Base-by-base conservation (phyloP, 2,888 invertebrate genomes). In the Craniophora ligustri region DNA sequence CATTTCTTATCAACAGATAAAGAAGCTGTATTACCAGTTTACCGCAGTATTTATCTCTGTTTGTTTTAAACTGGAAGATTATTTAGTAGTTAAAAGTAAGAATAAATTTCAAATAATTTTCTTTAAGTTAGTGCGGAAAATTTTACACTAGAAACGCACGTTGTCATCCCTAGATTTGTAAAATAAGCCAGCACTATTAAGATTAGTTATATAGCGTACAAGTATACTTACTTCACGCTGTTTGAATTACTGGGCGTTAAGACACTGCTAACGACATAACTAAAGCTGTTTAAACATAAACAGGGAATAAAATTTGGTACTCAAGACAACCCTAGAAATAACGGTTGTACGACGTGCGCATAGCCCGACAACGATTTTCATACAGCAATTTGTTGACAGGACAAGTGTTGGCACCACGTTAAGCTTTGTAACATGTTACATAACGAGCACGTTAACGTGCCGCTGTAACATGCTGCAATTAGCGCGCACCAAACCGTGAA, bases 401-500 rank as follows among this genome's bases (percentile, higher is more conserved):
- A 42, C 40, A 51, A 19, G 44, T 67, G 67, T 71, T 64, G 44
- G 68, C 54, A 57, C 48, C 38, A 38, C 51, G 15, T 65, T 57
- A 54, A 45, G 41, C 50, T 50, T 32, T 56, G 65, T 65, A 62
- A 56, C 54, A 42, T 38, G 54, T 66, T 62, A 66, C 54, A 47
- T 62, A 66, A 68, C 57, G 42, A 42, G 36, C 15, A 39, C 50
- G 41, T 61, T 58, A 66, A 67, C 57, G 63, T 55, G 59, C 53
- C 58, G 60, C 54, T 64, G 53, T 69, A 69, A 72, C 73, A 65
- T 47, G 55, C 58, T 57, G 55, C 65, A 61, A 79, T 72, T 68
- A 71, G 53, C 49, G 59, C 21, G 51, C 67, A 58, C 56, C 55
- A 62, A 53, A 69, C 47, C 60, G 61, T 46, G 57, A 72, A 69